Evolutionary conservation across 2,888 invertebrate genomes (phyloP), one percentile per base, ranked within the genome.

Genomic region (Philopedon plagiatum): DNA sequence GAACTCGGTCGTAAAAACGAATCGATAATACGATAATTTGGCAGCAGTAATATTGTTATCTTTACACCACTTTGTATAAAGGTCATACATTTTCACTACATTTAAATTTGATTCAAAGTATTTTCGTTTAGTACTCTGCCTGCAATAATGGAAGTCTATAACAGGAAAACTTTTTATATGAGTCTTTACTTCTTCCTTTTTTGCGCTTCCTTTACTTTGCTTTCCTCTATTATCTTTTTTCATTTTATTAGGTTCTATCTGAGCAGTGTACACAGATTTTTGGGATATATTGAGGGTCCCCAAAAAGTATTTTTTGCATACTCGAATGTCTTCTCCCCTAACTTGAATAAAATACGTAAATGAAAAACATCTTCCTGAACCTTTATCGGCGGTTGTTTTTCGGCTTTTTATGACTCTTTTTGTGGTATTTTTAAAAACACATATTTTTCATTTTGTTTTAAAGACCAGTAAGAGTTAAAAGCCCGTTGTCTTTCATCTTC

Each of bases 1-100:
- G 29, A 76, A 76, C 8, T 75, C 46, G 7, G 70, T 76, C 4
- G 34, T 34, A 21, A 75, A 75, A 49, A n/a, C n/a, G n/a, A n/a
- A 76, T 19, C 69, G 37, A 41, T 75, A 73, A 56, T 60, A 65
- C 8, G 73, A 73, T 13, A 69, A 44, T 66, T 75, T 75, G 5
- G 69, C 61, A 13, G 60, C 51, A 18, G 29, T 15, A 46, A 41
- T 70, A 4, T 66, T 19, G 19, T 73, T 66, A 49, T 73, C 75
- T 61, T 74, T 26, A 63, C 73, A 73, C 46, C 61, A 71, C 5
- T 37, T 62, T 2, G 63, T 34, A 64, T 74, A 66, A 15, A 66
- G 32, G 11, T 57, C 66, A 32, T 66, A 58, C 57, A 57, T 44
- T 66, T 58, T 58, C 13, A 13, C 18, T n/a, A 57, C 58, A 32